A percentile compares a stretch with the other conserved stretches of the same genome.
Evolutionary conservation across 2,888 invertebrate species (phyloP).

Genomic region (Temnothorax ravouxi): DNA sequence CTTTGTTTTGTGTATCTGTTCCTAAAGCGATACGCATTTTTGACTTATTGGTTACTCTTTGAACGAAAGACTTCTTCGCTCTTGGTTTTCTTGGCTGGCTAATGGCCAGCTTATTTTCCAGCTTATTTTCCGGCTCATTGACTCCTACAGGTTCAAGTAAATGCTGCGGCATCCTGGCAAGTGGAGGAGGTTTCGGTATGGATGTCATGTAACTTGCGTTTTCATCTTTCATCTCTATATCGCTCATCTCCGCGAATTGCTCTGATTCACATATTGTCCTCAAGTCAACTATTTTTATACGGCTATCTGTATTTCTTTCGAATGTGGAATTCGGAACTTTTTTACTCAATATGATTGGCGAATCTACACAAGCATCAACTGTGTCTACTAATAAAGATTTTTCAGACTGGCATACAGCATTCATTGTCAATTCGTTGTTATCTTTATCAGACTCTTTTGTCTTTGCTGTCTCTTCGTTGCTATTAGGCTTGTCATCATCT

Average conservation of each 20-base stretch:
- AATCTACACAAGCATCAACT: not conserved
- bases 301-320: not conserved
- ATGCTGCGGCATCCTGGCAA: slow-evolving; percentile 69
- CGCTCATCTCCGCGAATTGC: not conserved
- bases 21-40: slow-evolving; percentile 79
- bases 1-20: slow-evolving; percentile 46
- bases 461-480: not conserved
- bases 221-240: not conserved
- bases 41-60: slow-evolving; percentile 38
- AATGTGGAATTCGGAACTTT: not conserved
- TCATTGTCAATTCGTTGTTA: not conserved
- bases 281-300: slow-evolving; percentile 44
- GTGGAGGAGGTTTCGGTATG: slow-evolving; percentile 68
- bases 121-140: not conserved
- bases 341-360: not conserved
- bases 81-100: not conserved
- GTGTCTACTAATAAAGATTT: not conserved
- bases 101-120: not conserved
- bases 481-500: not conserved
- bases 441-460: not conserved
- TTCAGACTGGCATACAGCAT: not conserved
- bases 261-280: slow-evolving; percentile 35
- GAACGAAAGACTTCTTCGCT: not conserved
- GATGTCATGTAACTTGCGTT: too few relatives aligned
- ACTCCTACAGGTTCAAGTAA: slow-evolving; percentile 26